phyloP scores from a whole-genome alignment of 2,113 vertebrate species.

The Dromiciops gliroides region DNA sequence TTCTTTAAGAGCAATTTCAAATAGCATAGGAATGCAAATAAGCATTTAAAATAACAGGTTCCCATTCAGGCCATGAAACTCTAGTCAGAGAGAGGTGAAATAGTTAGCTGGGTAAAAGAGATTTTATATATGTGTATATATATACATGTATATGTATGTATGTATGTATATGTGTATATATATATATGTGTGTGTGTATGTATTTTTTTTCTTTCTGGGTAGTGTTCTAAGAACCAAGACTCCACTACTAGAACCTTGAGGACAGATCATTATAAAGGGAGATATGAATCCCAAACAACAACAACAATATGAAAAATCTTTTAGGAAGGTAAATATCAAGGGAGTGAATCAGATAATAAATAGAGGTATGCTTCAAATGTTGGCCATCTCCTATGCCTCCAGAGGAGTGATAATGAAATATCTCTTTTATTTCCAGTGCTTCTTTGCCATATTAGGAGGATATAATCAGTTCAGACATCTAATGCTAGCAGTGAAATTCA shows the following conservation, averaged over 20 bases:
- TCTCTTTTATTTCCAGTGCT: background rate
- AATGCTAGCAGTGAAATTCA: background rate
- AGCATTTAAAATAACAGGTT: background rate
- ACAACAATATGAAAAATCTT: background rate
- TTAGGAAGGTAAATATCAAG: background rate
- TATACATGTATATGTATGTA: no score
- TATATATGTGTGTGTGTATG: no score
- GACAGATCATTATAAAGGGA: background rate
- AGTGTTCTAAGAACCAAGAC: background rate
- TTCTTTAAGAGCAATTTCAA: background rate
- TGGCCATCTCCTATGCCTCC: background rate
- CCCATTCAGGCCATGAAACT: background rate
- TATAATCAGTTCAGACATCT: background rate
- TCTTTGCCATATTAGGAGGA: background rate
- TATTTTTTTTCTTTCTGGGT: background rate
- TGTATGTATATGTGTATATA: no score
- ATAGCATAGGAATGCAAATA: background rate
- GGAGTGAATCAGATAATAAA: background rate
- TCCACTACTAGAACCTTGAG: background rate
- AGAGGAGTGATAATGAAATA: background rate
- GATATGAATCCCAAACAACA: background rate
- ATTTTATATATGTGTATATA: no score
- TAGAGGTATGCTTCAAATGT: background rate
- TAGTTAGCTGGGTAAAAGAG: background rate
- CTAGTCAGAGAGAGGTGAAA: background rate